These are phyloP conservation scores for Malthinus seriepunctatus DNA, from an alignment of 2,888 invertebrate species.

Conservation along the genomic window DNA sequence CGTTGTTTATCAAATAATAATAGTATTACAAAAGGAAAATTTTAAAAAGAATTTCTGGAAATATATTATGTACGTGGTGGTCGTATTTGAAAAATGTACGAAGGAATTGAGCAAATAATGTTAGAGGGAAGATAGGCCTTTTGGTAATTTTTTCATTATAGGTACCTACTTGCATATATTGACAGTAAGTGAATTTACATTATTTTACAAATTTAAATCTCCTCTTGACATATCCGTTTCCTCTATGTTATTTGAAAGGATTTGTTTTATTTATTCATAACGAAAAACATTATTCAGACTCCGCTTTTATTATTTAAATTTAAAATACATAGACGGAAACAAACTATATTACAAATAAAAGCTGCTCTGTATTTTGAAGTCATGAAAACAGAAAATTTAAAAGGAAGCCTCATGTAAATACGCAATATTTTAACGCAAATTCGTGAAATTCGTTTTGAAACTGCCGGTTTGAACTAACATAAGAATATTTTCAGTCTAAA, in stretches of 20 bases:
- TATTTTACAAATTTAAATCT: conserved; percentile 22
- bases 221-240: conserved; percentile 25
- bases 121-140: background rate
- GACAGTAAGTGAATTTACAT: conserved; percentile 16
- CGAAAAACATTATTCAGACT: conserved; percentile 26
- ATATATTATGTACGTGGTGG: no score
- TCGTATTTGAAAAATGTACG: no score
- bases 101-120: no score
- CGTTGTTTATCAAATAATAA: background rate
- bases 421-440: conserved; percentile 19
- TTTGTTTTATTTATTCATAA: conserved; percentile 27
- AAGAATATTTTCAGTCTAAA: conserved; percentile 23
- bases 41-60: background rate
- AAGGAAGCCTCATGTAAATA: conserved; percentile 17
- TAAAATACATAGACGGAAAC: conserved; percentile 22
- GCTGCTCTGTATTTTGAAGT: conserved; percentile 20
- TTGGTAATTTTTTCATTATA: background rate
- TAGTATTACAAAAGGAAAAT: background rate
- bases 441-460: conserved; percentile 16
- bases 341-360: conserved; percentile 23
- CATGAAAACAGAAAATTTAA: conserved; percentile 19
- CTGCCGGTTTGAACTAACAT: conserved; percentile 16
- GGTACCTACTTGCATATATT: background rate
- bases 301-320: conserved; percentile 26
- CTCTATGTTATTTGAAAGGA: conserved; percentile 26